Percentiles rank a stretch among this genome's conserved stretches.
Evolutionary conservation across 1,140 invertebrate genomes (phyloP).

Genomic region (Atta colombica): DNA sequence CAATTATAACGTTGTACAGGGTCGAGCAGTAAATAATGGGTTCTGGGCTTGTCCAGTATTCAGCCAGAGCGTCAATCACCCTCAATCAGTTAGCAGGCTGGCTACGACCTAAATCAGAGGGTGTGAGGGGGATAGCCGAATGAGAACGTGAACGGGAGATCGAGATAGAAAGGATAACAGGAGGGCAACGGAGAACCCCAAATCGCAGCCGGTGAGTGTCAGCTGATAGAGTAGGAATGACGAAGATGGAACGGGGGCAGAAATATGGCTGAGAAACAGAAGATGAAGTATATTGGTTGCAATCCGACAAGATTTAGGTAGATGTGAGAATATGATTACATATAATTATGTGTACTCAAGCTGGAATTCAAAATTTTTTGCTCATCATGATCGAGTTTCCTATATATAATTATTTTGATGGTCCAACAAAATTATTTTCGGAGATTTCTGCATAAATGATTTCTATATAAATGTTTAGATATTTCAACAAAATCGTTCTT

Average conservation of each 20-base stretch:
- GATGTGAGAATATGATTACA: background rate
- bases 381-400: no score
- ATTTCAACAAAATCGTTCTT: no score
- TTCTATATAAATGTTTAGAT: no score
- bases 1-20: slow-evolving; percentile 84
- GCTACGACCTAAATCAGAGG: slow-evolving; percentile 84
- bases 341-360: no score
- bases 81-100: slow-evolving; percentile 84
- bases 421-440: no score
- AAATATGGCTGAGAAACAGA: slow-evolving; percentile 41
- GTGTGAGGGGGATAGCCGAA: slow-evolving; percentile 71
- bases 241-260: slow-evolving; percentile 60
- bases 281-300: slow-evolving; percentile 48
- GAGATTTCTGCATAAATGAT: no score
- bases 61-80: slow-evolving; percentile 85
- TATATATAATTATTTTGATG: no score
- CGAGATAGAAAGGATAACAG: slow-evolving; percentile 67
- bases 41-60: slow-evolving; percentile 83
- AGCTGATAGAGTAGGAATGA: slow-evolving; percentile 70
- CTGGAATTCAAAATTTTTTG: no score
- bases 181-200: slow-evolving; percentile 56
- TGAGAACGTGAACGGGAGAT: slow-evolving; percentile 60
- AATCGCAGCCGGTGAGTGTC: slow-evolving; percentile 68
- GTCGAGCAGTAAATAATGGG: slow-evolving; percentile 84
- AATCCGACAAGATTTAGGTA: slow-evolving; percentile 13